phyloP scores from a whole-genome alignment of 2,888 invertebrate genomes.

The Clanis bilineata region DNA sequence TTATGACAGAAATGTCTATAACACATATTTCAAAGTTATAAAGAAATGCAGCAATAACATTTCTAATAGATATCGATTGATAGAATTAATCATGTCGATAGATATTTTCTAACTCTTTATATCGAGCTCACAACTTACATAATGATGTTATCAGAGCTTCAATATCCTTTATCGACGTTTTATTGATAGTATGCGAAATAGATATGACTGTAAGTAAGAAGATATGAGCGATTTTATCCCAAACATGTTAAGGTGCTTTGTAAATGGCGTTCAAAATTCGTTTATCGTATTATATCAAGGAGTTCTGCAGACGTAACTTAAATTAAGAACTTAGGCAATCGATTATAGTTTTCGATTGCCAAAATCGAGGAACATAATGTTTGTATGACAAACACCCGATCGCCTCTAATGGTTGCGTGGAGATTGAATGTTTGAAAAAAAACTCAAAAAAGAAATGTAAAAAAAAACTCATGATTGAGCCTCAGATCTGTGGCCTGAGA shows the following conservation, averaged over 20 bases:
- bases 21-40: conserved; percentile 4
- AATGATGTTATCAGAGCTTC: conserved; percentile 35
- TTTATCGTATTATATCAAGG: too few relatives aligned
- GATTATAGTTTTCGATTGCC: too few relatives aligned
- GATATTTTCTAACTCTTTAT: conserved; percentile 30
- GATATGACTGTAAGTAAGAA: neutral
- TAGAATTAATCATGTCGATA: conserved; percentile 25
- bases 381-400: too few relatives aligned
- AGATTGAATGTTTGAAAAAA: too few relatives aligned
- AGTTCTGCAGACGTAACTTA: too few relatives aligned
- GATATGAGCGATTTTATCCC: neutral
- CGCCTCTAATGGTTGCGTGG: too few relatives aligned
- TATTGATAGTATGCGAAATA: conserved; percentile 32
- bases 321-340: too few relatives aligned
- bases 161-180: conserved; percentile 35
- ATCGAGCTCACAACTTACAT: conserved; percentile 27
- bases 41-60: conserved; percentile 16
- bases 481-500: too few relatives aligned
- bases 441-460: too few relatives aligned
- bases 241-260: neutral
- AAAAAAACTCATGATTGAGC: too few relatives aligned
- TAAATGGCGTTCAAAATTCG: neutral
- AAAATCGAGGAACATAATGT: too few relatives aligned
- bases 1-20: too few relatives aligned
- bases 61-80: conserved; percentile 22